Conservation (phyloP, 2,797 vertebrate species). For the Tragopan temminckii region DNA sequence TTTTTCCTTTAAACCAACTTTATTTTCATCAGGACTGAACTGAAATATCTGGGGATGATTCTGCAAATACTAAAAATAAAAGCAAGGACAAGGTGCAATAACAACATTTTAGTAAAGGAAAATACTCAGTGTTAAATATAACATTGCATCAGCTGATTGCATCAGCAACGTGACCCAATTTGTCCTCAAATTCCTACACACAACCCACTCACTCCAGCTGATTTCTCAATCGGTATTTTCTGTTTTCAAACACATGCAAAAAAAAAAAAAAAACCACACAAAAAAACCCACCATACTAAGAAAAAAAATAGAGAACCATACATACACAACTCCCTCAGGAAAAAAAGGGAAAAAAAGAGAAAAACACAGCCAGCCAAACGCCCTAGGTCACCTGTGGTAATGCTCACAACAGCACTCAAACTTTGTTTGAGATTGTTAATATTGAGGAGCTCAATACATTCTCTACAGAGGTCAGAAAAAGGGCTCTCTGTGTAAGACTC, state of each 20-base stretch:
- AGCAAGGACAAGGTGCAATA: not conserved
- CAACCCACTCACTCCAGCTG: not conserved
- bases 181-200: not conserved
- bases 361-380: not conserved
- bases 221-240: not conserved
- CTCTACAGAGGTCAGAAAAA: not conserved
- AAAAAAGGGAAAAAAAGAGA: not conserved
- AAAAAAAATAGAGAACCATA: no score
- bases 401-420: not conserved
- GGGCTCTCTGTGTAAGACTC: not conserved
- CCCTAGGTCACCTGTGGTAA: not conserved
- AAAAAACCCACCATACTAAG: no score
- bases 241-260: not conserved
- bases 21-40: constrained; percentile 85
- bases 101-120: not conserved
- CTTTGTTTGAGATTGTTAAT: not conserved
- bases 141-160: not conserved
- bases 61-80: constrained; percentile 88
- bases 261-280: no score
- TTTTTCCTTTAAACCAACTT: constrained; percentile 84
- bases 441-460: not conserved
- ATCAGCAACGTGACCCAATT: not conserved
- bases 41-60: constrained; percentile 89
- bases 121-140: not conserved
- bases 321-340: not conserved